Base-by-base conservation (phyloP, 2,888 invertebrate species). In the Agrilus cyanescens region DNA sequence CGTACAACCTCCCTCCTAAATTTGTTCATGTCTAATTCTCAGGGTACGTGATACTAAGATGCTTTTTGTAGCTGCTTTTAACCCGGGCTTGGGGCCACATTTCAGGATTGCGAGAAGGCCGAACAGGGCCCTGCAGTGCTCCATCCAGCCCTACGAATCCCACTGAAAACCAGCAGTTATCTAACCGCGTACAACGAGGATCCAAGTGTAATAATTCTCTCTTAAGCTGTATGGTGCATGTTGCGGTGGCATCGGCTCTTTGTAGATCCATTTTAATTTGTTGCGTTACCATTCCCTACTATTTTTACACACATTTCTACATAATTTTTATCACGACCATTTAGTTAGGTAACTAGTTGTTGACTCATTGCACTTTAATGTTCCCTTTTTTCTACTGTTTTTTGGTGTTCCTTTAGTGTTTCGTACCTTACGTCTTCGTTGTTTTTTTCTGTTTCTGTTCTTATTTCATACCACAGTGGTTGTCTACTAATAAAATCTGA, bases 11-110 rank as follows among this genome's bases (percentile, higher is more conserved):
- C 90, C 70, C 82, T 91, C 69, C 80, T 91, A 71, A 90, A 91
- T 79, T 80, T 91, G 74, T 91, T 91, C 78, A 88, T 89, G 76
- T 87, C 89, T 72, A 89, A 87, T 75, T 88, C 89, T 74, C 89
- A 88, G 81, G 89, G 87, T 79, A 89, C 58, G 68, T 67, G 61
- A 52, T 38, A 40, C 44, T 45, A 45, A 47, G 44, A 38, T 41
- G 48, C 48, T 48, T 44, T 43, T 31, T 38, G 45, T 46, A 45
- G 47, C 40, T 48, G 53, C 54, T 54, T 50, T 51, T 62, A 62
- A 63, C 87, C 73, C 85, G 85, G 80, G 85, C 76, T 86, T 56
- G 58, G 59, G 57, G 53, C 76, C 77, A 63, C 79, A 75, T 67
- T 74, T 58, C 71, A 71, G 65, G 83, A 66, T 82, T 82, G 55